Evolutionary conservation across 2,113 vertebrate genomes (phyloP).

Genomic region (Chaetops frenatus): DNA sequence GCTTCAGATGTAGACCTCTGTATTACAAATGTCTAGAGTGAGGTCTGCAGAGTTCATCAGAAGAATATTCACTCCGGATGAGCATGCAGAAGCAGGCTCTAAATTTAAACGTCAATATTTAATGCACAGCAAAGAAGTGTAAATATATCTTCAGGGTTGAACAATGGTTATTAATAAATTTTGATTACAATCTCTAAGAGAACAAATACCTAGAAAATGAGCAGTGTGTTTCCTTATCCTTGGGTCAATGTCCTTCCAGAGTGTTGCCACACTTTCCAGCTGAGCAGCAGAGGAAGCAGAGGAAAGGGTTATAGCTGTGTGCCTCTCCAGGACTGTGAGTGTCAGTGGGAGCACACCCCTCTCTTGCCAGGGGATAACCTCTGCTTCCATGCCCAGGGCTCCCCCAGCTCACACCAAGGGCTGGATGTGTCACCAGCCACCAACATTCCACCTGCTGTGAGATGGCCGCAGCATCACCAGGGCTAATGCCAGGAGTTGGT

Average conservation of each 20-base stretch:
- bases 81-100: not conserved
- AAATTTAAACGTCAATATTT: not conserved
- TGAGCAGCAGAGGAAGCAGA: not conserved
- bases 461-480: not conserved
- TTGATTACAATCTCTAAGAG: not conserved
- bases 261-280: not conserved
- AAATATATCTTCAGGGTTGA: not conserved
- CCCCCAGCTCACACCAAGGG: not conserved
- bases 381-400: not conserved
- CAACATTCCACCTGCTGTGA: not conserved
- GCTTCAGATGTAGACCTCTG: not conserved
- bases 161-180: not conserved
- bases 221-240: not conserved
- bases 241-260: not conserved
- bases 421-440: not conserved
- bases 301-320: accelerated
- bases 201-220: not conserved
- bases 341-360: accelerated
- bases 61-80: not conserved
- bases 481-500: not conserved
- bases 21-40: not conserved
- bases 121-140: not conserved
- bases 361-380: not conserved
- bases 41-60: not conserved
- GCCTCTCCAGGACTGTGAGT: not conserved